Evolutionary conservation across 2,888 invertebrate species (phyloP), one percentile per base, ranked within the genome.

Genomic region (Philaethria dido): DNA sequence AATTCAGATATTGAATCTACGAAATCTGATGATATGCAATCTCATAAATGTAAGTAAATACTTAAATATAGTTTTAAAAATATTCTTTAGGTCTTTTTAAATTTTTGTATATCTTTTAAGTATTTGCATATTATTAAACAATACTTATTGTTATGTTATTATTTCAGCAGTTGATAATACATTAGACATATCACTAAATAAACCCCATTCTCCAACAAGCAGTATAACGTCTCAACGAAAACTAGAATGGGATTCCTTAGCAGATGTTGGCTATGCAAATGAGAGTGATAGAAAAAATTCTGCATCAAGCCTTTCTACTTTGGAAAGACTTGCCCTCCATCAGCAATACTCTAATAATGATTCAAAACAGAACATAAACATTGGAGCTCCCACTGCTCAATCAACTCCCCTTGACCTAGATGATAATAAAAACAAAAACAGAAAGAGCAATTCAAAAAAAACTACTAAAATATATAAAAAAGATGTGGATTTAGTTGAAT

Each of bases 191-290:
- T 84, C 88, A 78, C 74, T 79, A 59, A 85, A 93, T 71, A 86
- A 90, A 66, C 84, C 85, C n/a, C 81, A 93, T 25, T 96, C 96
- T 6, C 96, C 97, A 0, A 94, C 96, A 18, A 97, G 96, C 71
- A 96, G 96, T 78, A 86, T 95, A 0, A 94, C 96, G 61, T 96
- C 96, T 0, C 95, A 94, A 77, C 94, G 95, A 62, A 96, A 95
- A 71, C 87, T 97, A 2, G 97, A 97, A 88, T 97, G 97, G 97
- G 97, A 97, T 81, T 97, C 96, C 44, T 94, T 97, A 25, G 97
- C 96, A 0, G 97, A 97, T 88, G 96, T 97, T 52, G 97, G 97
- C 0, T 97, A 97, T 83, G 93, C 87, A 36, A 94, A 95, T 74
- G 93, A 93, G 72, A 92, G 91, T 78, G 93, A 93, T 16, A 87